Evolutionary conservation across 2,797 vertebrate species (phyloP).

Genomic region (Enteromius anoplus): DNA sequence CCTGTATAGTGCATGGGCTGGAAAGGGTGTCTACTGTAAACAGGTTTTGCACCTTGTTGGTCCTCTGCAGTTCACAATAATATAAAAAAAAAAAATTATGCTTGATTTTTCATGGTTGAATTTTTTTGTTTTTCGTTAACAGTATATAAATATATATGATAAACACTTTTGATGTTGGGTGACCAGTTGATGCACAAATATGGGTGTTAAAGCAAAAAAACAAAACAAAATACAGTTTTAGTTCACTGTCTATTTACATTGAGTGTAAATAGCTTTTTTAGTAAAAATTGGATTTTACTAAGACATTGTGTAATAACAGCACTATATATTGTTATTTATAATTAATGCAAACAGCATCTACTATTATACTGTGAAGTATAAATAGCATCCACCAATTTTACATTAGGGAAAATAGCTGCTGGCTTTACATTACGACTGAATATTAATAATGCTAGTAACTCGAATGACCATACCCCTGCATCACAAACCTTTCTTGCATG

Average conservation of each 20-base stretch:
- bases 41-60: neutral
- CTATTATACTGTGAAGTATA: neutral
- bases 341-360: neutral
- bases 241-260: neutral
- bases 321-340: neutral
- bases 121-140: neutral
- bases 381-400: neutral
- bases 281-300: neutral
- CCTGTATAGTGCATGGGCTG: neutral
- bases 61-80: neutral
- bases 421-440: neutral
- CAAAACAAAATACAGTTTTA: too few relatives aligned
- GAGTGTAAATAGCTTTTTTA: neutral
- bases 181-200: neutral
- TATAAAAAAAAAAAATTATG: neutral
- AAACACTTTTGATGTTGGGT: neutral
- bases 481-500: slow-evolving; percentile 78
- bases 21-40: neutral
- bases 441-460: neutral
- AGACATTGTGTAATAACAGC: neutral
- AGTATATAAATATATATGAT: neutral
- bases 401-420: neutral
- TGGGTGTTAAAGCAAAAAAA: neutral
- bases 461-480: neutral
- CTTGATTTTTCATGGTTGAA: neutral